Conservation (phyloP, 92 coral and sea anemone genomes). For the Palythoa heliodiscus region DNA sequence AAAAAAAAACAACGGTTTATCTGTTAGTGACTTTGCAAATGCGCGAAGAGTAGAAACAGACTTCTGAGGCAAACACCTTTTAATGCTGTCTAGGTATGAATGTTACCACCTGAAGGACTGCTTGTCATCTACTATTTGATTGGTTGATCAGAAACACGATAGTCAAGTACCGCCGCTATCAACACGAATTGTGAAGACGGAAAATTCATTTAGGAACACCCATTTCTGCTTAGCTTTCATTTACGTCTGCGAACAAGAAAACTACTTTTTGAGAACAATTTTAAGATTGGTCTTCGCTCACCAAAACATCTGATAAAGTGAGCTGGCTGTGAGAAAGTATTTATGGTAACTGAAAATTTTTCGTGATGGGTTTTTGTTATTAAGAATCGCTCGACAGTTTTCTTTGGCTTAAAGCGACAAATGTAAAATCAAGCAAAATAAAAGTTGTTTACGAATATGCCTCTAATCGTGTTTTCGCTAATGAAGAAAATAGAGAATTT, state of each 20-base stretch:
- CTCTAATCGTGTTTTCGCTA: not conserved
- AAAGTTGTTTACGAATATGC: not conserved
- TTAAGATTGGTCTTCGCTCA: not conserved
- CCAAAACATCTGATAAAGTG: not conserved
- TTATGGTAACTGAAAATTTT: not conserved
- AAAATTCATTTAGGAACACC: not conserved
- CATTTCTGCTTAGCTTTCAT: not conserved
- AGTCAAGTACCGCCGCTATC: not conserved
- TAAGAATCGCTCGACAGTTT: no score
- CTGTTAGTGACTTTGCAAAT: not conserved
- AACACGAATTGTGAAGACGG: not conserved
- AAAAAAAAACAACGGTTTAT: no score
- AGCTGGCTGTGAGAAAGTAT: not conserved
- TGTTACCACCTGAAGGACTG: constrained; percentile 22
- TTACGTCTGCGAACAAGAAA: not conserved
- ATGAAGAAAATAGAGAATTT: not conserved
- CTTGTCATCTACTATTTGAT: not conserved
- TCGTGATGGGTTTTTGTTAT: not conserved
- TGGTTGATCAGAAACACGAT: not conserved
- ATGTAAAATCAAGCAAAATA: not conserved
- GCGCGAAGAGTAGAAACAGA: not conserved
- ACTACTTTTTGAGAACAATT: not conserved
- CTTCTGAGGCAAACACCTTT: not conserved
- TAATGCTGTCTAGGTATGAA: not conserved
- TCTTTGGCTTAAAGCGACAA: no score